phyloP scores from a whole-genome alignment of 2,888 invertebrate genomes.

The Drosophila macrospina region DNA sequence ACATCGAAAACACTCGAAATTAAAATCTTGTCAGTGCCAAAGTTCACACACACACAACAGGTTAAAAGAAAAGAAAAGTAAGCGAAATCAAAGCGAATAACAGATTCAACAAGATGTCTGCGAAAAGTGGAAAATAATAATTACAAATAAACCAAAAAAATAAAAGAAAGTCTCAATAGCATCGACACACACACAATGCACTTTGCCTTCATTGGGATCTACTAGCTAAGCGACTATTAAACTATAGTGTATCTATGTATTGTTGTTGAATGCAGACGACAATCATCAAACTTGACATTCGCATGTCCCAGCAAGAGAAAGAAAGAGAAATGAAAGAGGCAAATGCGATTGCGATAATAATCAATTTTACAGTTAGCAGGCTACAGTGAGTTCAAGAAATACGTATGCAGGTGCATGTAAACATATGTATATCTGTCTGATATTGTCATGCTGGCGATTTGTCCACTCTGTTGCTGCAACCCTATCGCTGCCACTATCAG shows the following conservation, averaged over 20 bases:
- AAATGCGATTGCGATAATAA: constrained; percentile 2
- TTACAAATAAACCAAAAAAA: constrained; percentile 36
- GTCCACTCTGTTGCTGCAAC: background rate
- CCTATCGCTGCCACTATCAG: background rate
- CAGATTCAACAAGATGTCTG: constrained; percentile 13
- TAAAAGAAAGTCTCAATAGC: constrained; percentile 39
- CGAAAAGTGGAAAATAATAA: constrained; percentile 49
- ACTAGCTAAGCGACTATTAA: constrained; percentile 1
- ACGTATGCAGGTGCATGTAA: constrained; percentile 16
- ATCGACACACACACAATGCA: constrained; percentile 4
- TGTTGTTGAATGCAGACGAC: constrained; percentile 9
- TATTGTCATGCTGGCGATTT: background rate
- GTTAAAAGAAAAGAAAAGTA: constrained; percentile 31
- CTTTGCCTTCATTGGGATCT: background rate
- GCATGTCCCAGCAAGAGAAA: constrained; percentile 10
- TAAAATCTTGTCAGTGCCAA: constrained; percentile 50
- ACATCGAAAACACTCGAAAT: constrained; percentile 53
- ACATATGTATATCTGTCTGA: background rate
- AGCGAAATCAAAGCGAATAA: constrained; percentile 35
- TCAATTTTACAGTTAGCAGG: constrained; percentile 15
- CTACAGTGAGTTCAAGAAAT: constrained; percentile 26
- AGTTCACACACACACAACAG: constrained; percentile 49
- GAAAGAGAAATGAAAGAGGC: constrained; percentile 14
- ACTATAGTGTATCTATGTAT: constrained; percentile 1
- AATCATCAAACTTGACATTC: constrained; percentile 53